Conservation (phyloP, 2,113 vertebrate species). For the Plecturocebus donacophilus region DNA sequence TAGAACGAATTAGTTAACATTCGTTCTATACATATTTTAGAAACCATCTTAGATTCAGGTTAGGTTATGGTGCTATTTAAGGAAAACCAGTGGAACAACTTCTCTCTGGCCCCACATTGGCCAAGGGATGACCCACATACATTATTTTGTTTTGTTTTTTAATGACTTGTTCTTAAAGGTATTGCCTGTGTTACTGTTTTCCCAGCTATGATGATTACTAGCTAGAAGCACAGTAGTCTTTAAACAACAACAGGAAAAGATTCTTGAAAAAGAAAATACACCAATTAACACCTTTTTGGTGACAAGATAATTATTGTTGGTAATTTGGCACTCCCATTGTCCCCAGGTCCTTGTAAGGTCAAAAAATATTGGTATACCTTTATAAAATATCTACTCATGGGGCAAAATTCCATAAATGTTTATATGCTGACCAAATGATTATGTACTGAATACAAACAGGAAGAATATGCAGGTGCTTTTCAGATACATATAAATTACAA, state of each 20-base stretch:
- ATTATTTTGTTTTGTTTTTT: conserved; percentile 44
- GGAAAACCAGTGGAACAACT: conserved; percentile 68
- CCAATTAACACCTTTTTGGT: not conserved
- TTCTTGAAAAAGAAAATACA: conserved; percentile 31
- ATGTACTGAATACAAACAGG: conserved; percentile 24
- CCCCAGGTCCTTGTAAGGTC: not conserved
- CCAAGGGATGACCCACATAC: conserved; percentile 72
- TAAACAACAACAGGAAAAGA: conserved; percentile 57
- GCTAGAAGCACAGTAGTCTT: conserved; percentile 13
- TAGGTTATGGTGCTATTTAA: conserved; percentile 63
- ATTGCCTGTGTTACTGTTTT: conserved; percentile 40
- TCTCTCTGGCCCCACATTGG: conserved; percentile 41
- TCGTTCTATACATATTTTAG: conserved; percentile 53
- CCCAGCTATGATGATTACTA: conserved; percentile 52
- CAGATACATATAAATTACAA: conserved; percentile 25
- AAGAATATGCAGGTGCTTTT: conserved; percentile 35
- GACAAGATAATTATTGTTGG: not conserved
- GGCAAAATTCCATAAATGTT: conserved; percentile 24
- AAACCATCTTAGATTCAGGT: conserved; percentile 58
- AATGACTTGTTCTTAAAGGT: conserved; percentile 59
- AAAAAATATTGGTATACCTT: not conserved
- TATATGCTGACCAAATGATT: not conserved
- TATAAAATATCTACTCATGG: not conserved
- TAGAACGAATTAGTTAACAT: not conserved
- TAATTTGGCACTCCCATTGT: not conserved